These are phyloP conservation scores for Meandrusa payeni DNA, from an alignment of 2,888 invertebrate species.

Conservation along the genomic window DNA sequence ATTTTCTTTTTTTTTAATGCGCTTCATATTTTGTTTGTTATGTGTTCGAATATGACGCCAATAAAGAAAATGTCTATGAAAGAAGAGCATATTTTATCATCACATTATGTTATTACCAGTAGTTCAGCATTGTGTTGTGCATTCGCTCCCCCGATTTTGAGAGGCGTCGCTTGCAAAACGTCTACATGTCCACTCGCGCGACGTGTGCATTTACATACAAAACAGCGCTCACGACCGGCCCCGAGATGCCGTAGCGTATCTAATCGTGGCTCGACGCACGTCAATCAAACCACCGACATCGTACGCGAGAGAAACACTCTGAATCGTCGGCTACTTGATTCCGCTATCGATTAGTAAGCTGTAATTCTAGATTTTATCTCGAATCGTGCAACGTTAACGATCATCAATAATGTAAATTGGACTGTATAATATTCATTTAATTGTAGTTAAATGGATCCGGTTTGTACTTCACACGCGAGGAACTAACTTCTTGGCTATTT, in stretches of 20 bases:
- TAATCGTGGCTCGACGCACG: slow-evolving; percentile 60
- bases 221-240: slow-evolving; percentile 59
- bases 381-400: slow-evolving; percentile 25
- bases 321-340: slow-evolving; percentile 51
- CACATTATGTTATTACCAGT: too few relatives aligned
- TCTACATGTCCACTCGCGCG: slow-evolving; percentile 43
- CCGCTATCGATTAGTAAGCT: slow-evolving; percentile 37
- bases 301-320: slow-evolving; percentile 48
- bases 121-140: too few relatives aligned
- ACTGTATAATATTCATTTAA: slow-evolving; percentile 15
- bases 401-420: slow-evolving; percentile 24
- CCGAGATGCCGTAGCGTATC: slow-evolving; percentile 67
- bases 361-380: slow-evolving; percentile 26
- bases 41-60: too few relatives aligned
- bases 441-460: slow-evolving; percentile 11
- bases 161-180: slow-evolving; percentile 48
- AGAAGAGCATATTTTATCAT: too few relatives aligned
- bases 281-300: slow-evolving; percentile 58
- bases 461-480: too few relatives aligned
- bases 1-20: too few relatives aligned
- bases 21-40: too few relatives aligned
- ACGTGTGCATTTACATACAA: slow-evolving; percentile 72
- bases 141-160: slow-evolving; percentile 38
- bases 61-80: too few relatives aligned
- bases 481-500: too few relatives aligned